Base-by-base conservation (phyloP, 2,888 invertebrate species). In the Galerucella nymphaeae region DNA sequence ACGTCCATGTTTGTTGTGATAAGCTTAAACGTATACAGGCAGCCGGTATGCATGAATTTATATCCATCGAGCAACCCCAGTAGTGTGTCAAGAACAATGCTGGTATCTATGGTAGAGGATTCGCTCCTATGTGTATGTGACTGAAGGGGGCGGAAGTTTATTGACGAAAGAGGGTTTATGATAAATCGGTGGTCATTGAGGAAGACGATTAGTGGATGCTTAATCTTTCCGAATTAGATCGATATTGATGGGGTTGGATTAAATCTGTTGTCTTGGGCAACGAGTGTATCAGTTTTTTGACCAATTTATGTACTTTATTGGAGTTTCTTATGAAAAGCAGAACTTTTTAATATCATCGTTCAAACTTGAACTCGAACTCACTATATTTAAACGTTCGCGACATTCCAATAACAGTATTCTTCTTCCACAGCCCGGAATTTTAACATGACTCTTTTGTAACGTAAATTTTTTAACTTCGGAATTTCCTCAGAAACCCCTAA, bases 401-500 rank as follows among this genome's bases (percentile, higher is more conserved):
- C 10, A 42, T 42, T 48, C 48, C 48, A 48, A 48, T 48, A 14
- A n/a, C 5, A 4, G 48, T 48, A 48, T 48, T 14, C 30, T 48
- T 11, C 48, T n/a, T 13, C 5, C 48, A 48, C 48, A n/a, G 14
- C 48, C n/a, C n/a, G 13, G 48, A n/a, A 48, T 48, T 48, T 48
- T 14, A 14, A 48, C 13, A 2, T n/a, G 48, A 42, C 5, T 5
- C 48, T n/a, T 48, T 48, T n/a, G 48, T 48, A 48, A 48, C 13
- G 14, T 48, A 14, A 48, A 48, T 14, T 18, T 55, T 53, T 53
- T 53, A n/a, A 3, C n/a, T n/a, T 16, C 1, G 55, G 20, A 55
- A 55, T 55, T 55, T 55, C 55, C 16, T 20, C 55, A 18, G 55
- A 55, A 18, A 55, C n/a, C 55, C 13, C 55, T 55, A 55, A 55